Base-by-base conservation (phyloP, 2,888 invertebrate species). In the Leptinotarsa tumamoca region DNA sequence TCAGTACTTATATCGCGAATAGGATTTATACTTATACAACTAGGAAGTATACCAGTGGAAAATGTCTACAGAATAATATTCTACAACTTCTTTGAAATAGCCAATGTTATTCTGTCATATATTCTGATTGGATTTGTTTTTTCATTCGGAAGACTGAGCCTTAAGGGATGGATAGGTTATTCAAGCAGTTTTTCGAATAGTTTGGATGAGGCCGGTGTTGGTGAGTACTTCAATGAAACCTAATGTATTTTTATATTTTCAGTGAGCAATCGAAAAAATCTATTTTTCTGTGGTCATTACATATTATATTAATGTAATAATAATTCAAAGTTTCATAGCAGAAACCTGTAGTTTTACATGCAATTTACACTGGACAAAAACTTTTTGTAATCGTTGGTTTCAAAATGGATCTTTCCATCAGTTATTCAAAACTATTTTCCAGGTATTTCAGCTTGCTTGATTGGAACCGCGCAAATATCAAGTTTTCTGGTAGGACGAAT, bases 51-150 rank as follows among this genome's bases (percentile, higher is more conserved):
- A 61, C 88, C 88, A 10, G 81, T 85, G 18, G 85, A 84, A 73
- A 87, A 88, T 75, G 85, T 87, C 1, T 88, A 87, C 71, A 80
- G 86, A 54, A 86, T 89, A 21, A 76, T 88, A 1, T 81, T 88
- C 4, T 86, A 88, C 17, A 89, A 89, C 76, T 79, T 87, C 18
- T 66, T 87, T 0, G 89, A 89, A 71, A 80, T 88, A 10, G 84
- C 83, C 10, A 82, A 84, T 70, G 80, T 83, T 4, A 87, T 86
- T 3, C n/a, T 87, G 10, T 81, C 84, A 2, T 89, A 85, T 73
- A 68, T 83, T 4, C 68, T 86, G 15, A 52, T 85, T 3, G 88
- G 88, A 50, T 85, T 81, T 52, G 78, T 83, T n/a, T 66, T 88
- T 51, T 84, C 87, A 14, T 87, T 85, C 76, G 86, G 86, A 56